A percentile compares a stretch with the other conserved stretches of the same genome.
phyloP scores from a whole-genome alignment of 2,113 vertebrate species.

The Sporophila hypoxantha region DNA sequence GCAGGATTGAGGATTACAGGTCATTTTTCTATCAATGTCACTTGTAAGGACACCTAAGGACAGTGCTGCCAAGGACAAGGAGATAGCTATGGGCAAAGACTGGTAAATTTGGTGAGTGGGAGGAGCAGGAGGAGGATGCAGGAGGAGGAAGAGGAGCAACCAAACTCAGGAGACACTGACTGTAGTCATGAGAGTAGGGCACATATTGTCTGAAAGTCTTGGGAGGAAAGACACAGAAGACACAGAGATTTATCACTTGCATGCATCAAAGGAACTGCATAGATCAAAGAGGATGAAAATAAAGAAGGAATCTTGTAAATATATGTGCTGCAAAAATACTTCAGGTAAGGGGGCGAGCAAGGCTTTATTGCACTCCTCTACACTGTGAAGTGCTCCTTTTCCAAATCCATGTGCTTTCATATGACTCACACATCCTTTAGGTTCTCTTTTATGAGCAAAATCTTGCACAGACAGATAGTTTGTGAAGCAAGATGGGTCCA shows the following conservation, averaged over 20 bases:
- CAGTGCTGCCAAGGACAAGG: neutral
- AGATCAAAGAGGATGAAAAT: slow-evolving; percentile 24
- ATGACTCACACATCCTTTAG: neutral
- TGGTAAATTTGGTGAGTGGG: neutral
- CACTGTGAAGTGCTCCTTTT: neutral
- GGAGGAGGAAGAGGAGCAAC: neutral
- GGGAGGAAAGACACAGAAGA: neutral
- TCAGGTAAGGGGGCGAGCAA: neutral
- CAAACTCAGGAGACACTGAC: neutral
- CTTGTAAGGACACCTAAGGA: neutral
- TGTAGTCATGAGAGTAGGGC: neutral
- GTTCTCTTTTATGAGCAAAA: neutral
- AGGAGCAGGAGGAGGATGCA: neutral
- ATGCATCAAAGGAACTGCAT: neutral
- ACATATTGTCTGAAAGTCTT: neutral
- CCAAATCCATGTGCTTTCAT: neutral
- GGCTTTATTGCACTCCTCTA: neutral
- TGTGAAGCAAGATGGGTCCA: neutral
- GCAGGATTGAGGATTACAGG: neutral
- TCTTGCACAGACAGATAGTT: neutral
- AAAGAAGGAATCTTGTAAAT: neutral
- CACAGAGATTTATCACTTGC: neutral
- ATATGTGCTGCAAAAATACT: slow-evolving; percentile 7
- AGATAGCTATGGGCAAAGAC: neutral
- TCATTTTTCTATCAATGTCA: neutral